Percentiles rank a stretch among this genome's conserved stretches.
Evolutionary conservation across 1,140 invertebrate genomes (phyloP).

Genomic region (Leptinotarsa lineolata): DNA sequence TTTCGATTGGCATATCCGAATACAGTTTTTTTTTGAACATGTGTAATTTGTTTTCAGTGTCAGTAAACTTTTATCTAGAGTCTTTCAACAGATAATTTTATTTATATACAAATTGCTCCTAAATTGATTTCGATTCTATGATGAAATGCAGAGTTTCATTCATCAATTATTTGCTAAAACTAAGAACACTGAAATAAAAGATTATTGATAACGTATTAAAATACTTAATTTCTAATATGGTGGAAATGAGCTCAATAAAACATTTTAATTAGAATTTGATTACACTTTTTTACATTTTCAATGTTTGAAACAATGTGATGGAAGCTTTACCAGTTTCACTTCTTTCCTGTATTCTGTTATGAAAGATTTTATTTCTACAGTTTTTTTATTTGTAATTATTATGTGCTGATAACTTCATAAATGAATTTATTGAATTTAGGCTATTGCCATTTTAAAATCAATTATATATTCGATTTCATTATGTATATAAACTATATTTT

Average conservation of each 20-base stretch:
- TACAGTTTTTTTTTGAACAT: not conserved
- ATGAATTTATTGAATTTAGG: conserved; percentile 23
- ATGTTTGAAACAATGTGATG: no score
- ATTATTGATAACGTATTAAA: no score
- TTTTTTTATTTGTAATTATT: conserved; percentile 11
- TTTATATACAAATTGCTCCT: no score
- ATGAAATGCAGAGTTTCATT: no score
- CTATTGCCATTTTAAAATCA: conserved; percentile 29
- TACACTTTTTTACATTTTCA: not conserved
- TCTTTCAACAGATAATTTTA: no score
- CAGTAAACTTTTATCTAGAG: no score
- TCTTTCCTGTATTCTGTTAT: not conserved
- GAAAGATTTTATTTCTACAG: not conserved
- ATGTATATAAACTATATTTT: conserved; percentile 37
- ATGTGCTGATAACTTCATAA: conserved; percentile 24
- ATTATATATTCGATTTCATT: conserved; percentile 31
- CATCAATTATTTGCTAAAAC: no score
- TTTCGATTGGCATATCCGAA: not conserved
- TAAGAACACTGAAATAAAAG: no score
- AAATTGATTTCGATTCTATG: no score
- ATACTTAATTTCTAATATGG: not conserved
- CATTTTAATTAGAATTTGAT: conserved; percentile 7
- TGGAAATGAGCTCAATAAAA: not conserved
- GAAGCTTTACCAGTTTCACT: no score
- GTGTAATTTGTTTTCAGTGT: no score